Base-by-base conservation (phyloP, 2,797 vertebrate genomes). In the Cuculus canorus region DNA sequence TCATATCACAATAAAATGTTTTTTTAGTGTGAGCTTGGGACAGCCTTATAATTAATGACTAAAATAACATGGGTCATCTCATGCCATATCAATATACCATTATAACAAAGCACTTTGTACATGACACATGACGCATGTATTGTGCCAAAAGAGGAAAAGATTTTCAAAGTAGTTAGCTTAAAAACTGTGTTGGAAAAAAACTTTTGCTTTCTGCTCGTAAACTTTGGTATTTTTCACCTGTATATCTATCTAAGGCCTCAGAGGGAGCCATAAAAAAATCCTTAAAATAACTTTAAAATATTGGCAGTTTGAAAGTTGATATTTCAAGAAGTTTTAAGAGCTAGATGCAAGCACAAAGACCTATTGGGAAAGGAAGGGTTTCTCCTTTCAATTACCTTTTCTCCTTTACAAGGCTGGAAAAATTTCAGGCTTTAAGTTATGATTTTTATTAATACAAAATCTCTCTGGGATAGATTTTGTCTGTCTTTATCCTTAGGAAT, bases 321-420 rank as follows among this genome's bases (percentile, higher is more conserved):
- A 83, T 93, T 91, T 91, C 54, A 81, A 83, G 47, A 81, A 71
- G 39, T 78, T 96, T 92, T 88, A 93, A 94, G 50, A 93, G 39
- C 52, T 88, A 64, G 54, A 82, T 83, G 39, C 35, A 93, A 82
- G 82, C 24, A 87, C 53, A 87, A 88, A 45, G 33, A 88, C 68
- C 39, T 93, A 33, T 63, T 96, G 73, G 60, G 56, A 93, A 84
- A 82, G 54, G 53, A 68, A 22, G 5, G 16, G 28, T 81, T 91
- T 94, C 59, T 91, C 37, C 21, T 96, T 92, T 89, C 76, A 87
- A n/a, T 91, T 95, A 59, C 66, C 64, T 84, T 93, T 88, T 79
- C 43, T 91, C 25, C 32, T 91, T 91, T 76, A 86, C 47, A 68
- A 79, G 50, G 7, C 53, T 92, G 41, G 56, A 95, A 91, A 41